These are phyloP conservation scores for Acanthisitta chloris DNA, from an alignment of 2,113 vertebrate genomes.

Conservation along the genomic window DNA sequence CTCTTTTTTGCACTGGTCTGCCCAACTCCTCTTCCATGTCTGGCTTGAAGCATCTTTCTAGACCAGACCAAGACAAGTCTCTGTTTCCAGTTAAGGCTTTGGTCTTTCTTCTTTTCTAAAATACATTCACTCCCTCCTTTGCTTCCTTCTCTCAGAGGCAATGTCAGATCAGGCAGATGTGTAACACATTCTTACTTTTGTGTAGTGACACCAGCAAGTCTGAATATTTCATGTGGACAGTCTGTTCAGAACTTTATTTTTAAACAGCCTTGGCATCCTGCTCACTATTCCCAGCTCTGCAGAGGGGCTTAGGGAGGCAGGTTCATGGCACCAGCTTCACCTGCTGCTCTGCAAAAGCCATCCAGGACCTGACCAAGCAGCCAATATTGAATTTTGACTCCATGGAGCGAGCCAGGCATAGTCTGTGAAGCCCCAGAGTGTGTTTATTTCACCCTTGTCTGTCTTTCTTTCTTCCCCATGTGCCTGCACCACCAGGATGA, in stretches of 20 bases:
- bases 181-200: not conserved
- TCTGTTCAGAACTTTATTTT: not conserved
- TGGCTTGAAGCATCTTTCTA: not conserved
- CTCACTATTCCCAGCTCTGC: not conserved
- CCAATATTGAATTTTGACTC: not conserved
- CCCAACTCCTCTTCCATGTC: not conserved
- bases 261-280: not conserved
- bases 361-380: not conserved
- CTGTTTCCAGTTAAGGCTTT: not conserved
- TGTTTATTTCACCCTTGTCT: not conserved
- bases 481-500: slow-evolving; percentile 78
- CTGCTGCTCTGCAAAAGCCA: not conserved
- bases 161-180: not conserved
- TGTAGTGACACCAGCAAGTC: not conserved
- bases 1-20: not conserved
- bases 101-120: not conserved
- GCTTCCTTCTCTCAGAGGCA: not conserved
- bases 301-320: not conserved
- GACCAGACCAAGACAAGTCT: not conserved
- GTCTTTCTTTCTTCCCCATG: not conserved
- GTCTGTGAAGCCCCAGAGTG: not conserved
- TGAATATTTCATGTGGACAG: slow-evolving; percentile 32
- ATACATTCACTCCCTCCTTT: not conserved
- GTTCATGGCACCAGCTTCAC: not conserved
- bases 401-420: not conserved